A percentile compares a stretch with the other conserved stretches of the same genome.
These are phyloP conservation scores for Drosophila borborema DNA, from an alignment of 2,888 invertebrate species.

Conservation along the genomic window DNA sequence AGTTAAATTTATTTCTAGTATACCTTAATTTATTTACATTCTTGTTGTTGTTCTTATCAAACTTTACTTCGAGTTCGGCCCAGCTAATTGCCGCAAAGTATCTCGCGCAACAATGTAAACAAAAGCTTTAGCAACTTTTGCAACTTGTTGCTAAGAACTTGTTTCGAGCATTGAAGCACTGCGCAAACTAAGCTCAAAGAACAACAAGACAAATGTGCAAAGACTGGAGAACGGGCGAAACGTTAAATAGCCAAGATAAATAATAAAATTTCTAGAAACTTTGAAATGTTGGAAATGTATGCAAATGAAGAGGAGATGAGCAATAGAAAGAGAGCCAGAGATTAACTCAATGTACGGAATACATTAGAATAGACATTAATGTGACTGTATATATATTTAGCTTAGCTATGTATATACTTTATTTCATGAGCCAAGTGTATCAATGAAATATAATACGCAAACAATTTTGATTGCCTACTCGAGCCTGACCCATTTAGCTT, in stretches of 20 bases:
- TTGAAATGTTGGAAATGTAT: slow-evolving; percentile 1
- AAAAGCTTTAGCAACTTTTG: slow-evolving; percentile 46
- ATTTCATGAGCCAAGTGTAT: background rate
- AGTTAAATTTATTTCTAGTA: background rate
- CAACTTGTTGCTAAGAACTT: slow-evolving; percentile 62
- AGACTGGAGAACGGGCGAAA: background rate
- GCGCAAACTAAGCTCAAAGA: slow-evolving; percentile 14
- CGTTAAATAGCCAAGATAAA: background rate
- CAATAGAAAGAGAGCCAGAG: background rate
- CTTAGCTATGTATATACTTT: background rate
- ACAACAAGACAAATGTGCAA: slow-evolving; percentile 17
- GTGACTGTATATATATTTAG: background rate
- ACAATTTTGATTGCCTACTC: slow-evolving; percentile 37
- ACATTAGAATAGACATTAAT: background rate
- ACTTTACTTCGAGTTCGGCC: slow-evolving; percentile 10
- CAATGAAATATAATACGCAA: slow-evolving; percentile 7
- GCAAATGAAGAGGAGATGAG: background rate
- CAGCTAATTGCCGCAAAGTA: slow-evolving; percentile 21
- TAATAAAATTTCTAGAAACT: background rate
- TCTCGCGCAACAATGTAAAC: slow-evolving; percentile 31
- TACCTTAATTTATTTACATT: background rate
- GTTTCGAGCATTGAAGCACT: slow-evolving; percentile 16
- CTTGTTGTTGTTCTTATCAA: background rate
- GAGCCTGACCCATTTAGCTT: slow-evolving; percentile 55
- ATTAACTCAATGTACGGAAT: background rate